A percentile compares a stretch with the other conserved stretches of the same genome.
phyloP scores from a whole-genome alignment of 1,140 invertebrate species.

The Aphis gossypii region DNA sequence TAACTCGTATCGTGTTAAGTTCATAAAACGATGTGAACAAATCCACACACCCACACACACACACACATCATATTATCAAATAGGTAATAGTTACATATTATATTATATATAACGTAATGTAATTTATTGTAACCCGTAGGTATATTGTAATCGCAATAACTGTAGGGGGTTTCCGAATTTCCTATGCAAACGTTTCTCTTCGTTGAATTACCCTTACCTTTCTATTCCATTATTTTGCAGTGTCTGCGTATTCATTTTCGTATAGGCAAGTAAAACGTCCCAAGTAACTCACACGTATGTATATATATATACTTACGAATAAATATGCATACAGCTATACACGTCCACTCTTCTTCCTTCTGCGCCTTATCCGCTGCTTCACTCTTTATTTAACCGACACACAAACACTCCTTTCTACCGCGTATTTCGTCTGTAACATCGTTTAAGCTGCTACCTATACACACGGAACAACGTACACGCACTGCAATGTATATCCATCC shows the following conservation, averaged over 20 bases:
- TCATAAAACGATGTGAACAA: background rate
- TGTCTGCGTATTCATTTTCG: background rate
- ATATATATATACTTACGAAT: background rate
- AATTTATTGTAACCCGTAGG: background rate
- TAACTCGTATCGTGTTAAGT: background rate
- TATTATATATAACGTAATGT: background rate
- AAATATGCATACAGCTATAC: background rate
- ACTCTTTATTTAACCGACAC: background rate
- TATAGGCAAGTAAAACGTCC: background rate
- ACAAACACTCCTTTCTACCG: background rate
- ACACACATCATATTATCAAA: background rate
- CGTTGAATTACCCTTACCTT: too few relatives aligned
- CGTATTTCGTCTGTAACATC: background rate
- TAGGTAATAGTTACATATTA: background rate
- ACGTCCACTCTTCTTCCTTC: background rate
- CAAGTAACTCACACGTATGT: background rate
- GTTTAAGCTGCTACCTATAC: background rate
- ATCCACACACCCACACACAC: background rate
- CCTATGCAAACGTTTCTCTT: background rate
- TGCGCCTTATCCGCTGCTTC: too few relatives aligned
- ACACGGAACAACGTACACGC: background rate
- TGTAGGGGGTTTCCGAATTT: background rate
- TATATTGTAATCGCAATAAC: background rate
- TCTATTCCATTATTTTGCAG: background rate
- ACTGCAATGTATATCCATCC: too few relatives aligned